Conservation (phyloP, 2,888 invertebrate species). For the Buathra laborator region DNA sequence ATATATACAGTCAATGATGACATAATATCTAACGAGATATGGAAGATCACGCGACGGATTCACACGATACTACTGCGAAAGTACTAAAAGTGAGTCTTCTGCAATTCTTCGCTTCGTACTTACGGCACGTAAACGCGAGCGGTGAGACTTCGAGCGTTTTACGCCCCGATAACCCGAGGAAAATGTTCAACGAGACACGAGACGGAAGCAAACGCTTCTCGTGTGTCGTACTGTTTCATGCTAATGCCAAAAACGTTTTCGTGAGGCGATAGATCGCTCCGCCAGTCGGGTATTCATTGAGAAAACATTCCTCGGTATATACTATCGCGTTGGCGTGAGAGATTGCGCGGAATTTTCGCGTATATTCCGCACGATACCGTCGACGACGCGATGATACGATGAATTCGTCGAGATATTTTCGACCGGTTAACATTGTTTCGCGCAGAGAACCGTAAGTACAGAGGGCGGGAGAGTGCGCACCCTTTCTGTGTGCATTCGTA, state of each 20-base stretch:
- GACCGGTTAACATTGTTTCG: slow-evolving; percentile 26
- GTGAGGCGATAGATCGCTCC: slow-evolving; percentile 31
- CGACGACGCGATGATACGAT: slow-evolving; percentile 6
- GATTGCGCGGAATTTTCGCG: slow-evolving; percentile 45
- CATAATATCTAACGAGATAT: too few relatives aligned
- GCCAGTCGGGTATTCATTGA: slow-evolving; percentile 19
- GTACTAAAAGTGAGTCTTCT: not conserved
- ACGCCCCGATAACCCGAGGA: slow-evolving; percentile 16
- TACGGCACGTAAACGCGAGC: not conserved
- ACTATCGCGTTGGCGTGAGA: slow-evolving; percentile 43
- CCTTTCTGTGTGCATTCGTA: slow-evolving; percentile 16
- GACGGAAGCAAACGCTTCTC: slow-evolving; percentile 30
- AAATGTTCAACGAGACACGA: slow-evolving; percentile 20
- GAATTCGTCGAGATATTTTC: slow-evolving; percentile 42
- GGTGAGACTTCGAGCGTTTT: not conserved
- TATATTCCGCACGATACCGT: slow-evolving; percentile 23
- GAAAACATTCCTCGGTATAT: slow-evolving; percentile 26
- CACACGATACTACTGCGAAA: too few relatives aligned
- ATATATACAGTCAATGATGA: too few relatives aligned
- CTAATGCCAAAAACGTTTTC: slow-evolving; percentile 36
- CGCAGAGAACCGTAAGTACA: not conserved
- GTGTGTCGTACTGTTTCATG: slow-evolving; percentile 45
- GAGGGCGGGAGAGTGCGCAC: slow-evolving; percentile 14
- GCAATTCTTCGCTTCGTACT: not conserved
- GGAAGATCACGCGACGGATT: slow-evolving; percentile 1